Evolutionary conservation across 2,113 vertebrate genomes (phyloP).

Genomic region (Podarcis muralis): DNA sequence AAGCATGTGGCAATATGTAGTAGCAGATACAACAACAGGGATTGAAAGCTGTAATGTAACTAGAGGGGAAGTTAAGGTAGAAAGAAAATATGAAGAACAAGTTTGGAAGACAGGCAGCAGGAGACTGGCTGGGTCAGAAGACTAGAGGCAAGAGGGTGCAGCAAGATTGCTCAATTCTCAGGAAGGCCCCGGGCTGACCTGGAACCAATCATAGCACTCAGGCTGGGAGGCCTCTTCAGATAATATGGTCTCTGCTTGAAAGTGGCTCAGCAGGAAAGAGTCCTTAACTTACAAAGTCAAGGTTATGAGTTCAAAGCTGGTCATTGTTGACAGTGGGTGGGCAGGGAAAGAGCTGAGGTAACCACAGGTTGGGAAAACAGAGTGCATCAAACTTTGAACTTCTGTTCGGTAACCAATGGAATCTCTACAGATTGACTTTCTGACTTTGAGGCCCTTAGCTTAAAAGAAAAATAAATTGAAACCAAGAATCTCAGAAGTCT

Average conservation of each 20-base stretch:
- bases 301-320: background rate
- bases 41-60: background rate
- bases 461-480: background rate
- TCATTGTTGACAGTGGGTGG: background rate
- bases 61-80: background rate
- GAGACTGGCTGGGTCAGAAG: background rate
- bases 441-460: background rate
- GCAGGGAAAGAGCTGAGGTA: background rate
- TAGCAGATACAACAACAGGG: background rate
- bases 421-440: background rate
- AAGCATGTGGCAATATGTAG: background rate
- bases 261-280: background rate
- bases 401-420: background rate
- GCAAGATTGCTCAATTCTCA: background rate
- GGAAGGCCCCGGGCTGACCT: background rate
- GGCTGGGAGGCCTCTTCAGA: background rate
- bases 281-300: background rate
- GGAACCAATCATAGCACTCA: background rate
- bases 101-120: background rate
- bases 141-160: background rate
- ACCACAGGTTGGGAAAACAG: background rate
- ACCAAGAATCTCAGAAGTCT: background rate
- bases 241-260: background rate
- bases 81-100: too few relatives aligned
- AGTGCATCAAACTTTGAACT: background rate